phyloP scores from a whole-genome alignment of 1,140 invertebrate species.

The Drosophila subpulchrella region DNA sequence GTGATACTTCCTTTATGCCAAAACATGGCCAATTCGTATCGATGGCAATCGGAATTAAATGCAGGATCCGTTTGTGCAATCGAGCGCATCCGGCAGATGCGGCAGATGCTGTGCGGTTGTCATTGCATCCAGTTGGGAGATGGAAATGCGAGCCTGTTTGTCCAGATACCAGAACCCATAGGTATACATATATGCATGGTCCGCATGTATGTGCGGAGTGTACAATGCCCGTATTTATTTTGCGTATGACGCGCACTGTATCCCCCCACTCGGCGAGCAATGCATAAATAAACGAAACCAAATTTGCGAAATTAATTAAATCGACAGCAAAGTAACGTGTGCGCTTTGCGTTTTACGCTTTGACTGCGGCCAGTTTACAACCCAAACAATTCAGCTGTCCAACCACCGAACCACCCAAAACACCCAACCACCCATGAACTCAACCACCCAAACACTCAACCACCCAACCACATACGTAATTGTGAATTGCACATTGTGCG shows the following conservation, averaged over 20 bases:
- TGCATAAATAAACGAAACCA: conserved; percentile 73
- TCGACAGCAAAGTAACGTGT: conserved; percentile 70
- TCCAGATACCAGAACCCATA: conserved; percentile 19
- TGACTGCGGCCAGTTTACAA: conserved; percentile 55
- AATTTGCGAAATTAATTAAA: conserved; percentile 81
- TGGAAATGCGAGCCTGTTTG: conserved; percentile 57
- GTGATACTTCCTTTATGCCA: conserved; percentile 23
- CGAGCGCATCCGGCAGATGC: conserved; percentile 68
- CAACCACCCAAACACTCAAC: conserved; percentile 5
- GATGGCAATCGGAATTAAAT: conserved; percentile 42
- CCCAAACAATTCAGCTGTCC: conserved; percentile 34
- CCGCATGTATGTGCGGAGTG: not conserved
- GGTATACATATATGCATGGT: not conserved
- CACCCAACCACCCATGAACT: conserved; percentile 1
- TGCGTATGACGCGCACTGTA: not conserved
- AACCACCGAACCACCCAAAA: conserved; percentile 8
- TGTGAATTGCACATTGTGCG: conserved; percentile 39
- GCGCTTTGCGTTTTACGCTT: conserved; percentile 55
- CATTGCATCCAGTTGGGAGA: conserved; percentile 52
- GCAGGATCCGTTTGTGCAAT: conserved; percentile 49
- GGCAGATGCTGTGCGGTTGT: conserved; percentile 69
- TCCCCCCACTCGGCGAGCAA: conserved; percentile 6
- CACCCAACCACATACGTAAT: conserved; percentile 11
- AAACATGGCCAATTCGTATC: conserved; percentile 26
- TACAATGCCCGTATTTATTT: conserved; percentile 32